Percentiles rank a stretch among this genome's conserved stretches.
Conservation (phyloP, 2,888 invertebrate genomes). For the Aspidiotus destructor region DNA sequence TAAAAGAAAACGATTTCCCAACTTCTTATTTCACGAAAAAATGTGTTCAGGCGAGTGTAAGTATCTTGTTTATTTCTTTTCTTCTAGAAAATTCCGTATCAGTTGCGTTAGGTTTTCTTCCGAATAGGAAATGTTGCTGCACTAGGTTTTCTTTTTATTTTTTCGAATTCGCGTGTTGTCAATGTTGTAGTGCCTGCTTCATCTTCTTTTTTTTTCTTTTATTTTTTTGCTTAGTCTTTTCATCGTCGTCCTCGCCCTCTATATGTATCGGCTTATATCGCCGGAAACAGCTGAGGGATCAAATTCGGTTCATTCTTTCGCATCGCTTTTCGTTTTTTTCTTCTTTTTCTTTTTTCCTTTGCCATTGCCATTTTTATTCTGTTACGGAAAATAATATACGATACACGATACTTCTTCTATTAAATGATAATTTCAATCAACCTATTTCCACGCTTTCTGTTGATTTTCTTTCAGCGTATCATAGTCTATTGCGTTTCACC, state of each 20-base stretch:
- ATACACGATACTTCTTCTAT: too few relatives aligned
- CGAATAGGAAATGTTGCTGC: conserved; percentile 24
- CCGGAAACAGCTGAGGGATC: not conserved
- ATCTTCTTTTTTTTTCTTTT: not conserved
- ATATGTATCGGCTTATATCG: not conserved
- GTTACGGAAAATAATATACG: too few relatives aligned
- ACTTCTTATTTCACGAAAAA: conserved; percentile 18
- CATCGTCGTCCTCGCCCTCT: not conserved
- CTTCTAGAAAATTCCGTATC: conserved; percentile 28
- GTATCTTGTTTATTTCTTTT: conserved; percentile 32
- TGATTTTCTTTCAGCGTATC: too few relatives aligned
- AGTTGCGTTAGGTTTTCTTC: conserved; percentile 21
- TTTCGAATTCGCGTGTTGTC: not conserved
- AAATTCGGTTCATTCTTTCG: not conserved
- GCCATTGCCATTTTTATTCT: not conserved
- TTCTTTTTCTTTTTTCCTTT: not conserved
- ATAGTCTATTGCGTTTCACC: too few relatives aligned
- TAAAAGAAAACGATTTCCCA: conserved; percentile 26
- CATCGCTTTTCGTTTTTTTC: not conserved
- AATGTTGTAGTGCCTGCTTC: not conserved
- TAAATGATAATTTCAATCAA: too few relatives aligned
- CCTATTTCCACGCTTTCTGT: too few relatives aligned
- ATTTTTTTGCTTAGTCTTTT: not conserved
- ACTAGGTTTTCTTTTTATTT: not conserved
- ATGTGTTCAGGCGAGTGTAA: conserved; percentile 32